Base-by-base conservation (phyloP, 2,113 vertebrate species). In the Brachypodius melanocephalos region DNA sequence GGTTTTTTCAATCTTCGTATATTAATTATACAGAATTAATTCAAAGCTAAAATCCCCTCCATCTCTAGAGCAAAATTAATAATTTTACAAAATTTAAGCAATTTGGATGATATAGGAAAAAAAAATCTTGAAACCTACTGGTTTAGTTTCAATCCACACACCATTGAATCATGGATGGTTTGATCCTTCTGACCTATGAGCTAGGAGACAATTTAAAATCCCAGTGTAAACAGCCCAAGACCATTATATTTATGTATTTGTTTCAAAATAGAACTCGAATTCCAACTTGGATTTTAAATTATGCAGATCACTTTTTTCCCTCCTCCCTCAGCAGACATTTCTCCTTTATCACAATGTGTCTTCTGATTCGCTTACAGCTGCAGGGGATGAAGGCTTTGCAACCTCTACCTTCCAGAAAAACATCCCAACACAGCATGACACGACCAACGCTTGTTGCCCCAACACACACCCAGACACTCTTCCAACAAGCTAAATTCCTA, bases 121-220 rank as follows among this genome's bases (percentile, higher is more conserved):
- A 68, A 54, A 25, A 17, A 13, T 26, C 63, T 51, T 49, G n/a
- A 62, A 74, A 18, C 38, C 9, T 69, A 55, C 28, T 36, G 24
- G 34, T 87, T 87, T 71, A 45, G 65, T 52, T 52, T 68, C 19
- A 92, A 87, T 57, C 68, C 36, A 78, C 34, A 77, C 3, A 40
- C 29, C 21, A 52, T 10, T 85, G 29, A 96, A 92, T 18, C 15
- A 19, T 74, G 52, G 38, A 86, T 82, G 40, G 88, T 93, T 89
- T 83, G 88, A 95, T 66, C 79, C 58, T 81, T 42, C 43, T 17
- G 31, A 84, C 85, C 45, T n/a, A 72, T 4, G 2, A 73, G 28
- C 49, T 34, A 55, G 80, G 67, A 97, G 90, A 88, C 85, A 85
- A 81, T 61, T 75, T 85, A 88, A 90, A 95, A 89, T 66, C 91